Percentiles rank a stretch among this genome's conserved stretches.
Evolutionary conservation across 2,113 vertebrate genomes (phyloP).

Genomic region (Tetrao urogallus): DNA sequence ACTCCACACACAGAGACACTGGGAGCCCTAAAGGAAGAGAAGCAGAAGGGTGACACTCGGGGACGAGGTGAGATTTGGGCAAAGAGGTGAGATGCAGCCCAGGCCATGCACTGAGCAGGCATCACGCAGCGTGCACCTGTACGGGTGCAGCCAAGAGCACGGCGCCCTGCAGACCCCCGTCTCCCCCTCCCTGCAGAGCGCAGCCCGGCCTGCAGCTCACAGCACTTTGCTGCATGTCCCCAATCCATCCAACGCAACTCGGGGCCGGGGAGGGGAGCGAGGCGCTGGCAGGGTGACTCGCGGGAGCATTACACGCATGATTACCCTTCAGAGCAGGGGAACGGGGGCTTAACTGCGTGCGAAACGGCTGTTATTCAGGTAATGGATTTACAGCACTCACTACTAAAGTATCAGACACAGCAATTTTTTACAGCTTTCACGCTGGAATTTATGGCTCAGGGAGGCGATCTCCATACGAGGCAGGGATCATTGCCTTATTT

Average conservation of each 20-base stretch:
- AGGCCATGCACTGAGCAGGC: no score
- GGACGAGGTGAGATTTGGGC: no score
- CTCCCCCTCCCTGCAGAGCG: not conserved
- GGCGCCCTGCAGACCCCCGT: fast-evolving
- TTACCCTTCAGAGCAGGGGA: conserved; percentile 67
- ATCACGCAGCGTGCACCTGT: no score
- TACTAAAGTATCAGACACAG: conserved; percentile 74
- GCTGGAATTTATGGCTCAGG: conserved; percentile 71
- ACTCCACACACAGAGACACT: not conserved
- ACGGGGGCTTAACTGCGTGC: conserved; percentile 62
- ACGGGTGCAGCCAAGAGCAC: not conserved
- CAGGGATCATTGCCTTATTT: conserved; percentile 75
- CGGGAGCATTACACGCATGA: conserved; percentile 65
- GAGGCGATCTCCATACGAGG: conserved; percentile 54
- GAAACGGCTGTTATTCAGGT: conserved; percentile 81
- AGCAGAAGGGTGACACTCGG: not conserved
- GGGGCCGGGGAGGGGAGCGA: not conserved
- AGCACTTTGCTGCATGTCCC: fast-evolving
- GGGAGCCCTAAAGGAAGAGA: not conserved
- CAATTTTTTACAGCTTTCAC: conserved; percentile 76
- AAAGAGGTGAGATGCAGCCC: not conserved
- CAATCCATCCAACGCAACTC: not conserved
- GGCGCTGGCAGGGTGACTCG: conserved; percentile 32
- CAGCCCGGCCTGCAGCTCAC: not conserved
- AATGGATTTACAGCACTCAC: conserved; percentile 79